Evolutionary conservation across 2,113 vertebrate species (phyloP).

Genomic region (Phasianus colchicus): DNA sequence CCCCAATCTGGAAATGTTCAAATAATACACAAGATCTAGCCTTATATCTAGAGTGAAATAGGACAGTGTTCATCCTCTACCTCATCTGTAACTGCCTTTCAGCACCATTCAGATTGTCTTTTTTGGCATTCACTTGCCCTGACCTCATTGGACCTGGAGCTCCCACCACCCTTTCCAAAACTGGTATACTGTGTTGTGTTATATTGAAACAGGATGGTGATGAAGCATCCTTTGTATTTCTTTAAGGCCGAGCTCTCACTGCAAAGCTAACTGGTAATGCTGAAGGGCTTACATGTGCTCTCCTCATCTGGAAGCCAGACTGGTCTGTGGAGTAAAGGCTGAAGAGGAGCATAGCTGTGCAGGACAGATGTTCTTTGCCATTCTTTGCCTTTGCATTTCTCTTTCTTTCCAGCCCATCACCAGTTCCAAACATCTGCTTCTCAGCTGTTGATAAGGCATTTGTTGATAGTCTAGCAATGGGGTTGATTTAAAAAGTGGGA

Average conservation of each 20-base stretch:
- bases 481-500: constrained; percentile 24
- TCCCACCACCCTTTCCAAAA: background rate
- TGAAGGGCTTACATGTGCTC: background rate
- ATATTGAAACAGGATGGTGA: background rate
- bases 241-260: background rate
- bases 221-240: background rate
- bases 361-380: constrained; percentile 23
- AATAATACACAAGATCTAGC: background rate
- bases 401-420: background rate
- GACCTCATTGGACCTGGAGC: background rate
- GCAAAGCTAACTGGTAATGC: background rate
- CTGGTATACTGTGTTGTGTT: background rate
- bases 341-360: background rate
- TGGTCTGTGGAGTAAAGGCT: background rate
- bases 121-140: background rate
- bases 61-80: background rate
- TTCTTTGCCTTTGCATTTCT: background rate
- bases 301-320: background rate
- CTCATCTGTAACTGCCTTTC: background rate
- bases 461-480: constrained; percentile 17
- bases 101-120: background rate
- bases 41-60: background rate
- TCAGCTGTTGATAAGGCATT: constrained; percentile 12
- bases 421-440: constrained; percentile 5
- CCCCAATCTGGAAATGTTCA: background rate